Conservation (phyloP, 2,113 vertebrate genomes). For the Tetrao urogallus region DNA sequence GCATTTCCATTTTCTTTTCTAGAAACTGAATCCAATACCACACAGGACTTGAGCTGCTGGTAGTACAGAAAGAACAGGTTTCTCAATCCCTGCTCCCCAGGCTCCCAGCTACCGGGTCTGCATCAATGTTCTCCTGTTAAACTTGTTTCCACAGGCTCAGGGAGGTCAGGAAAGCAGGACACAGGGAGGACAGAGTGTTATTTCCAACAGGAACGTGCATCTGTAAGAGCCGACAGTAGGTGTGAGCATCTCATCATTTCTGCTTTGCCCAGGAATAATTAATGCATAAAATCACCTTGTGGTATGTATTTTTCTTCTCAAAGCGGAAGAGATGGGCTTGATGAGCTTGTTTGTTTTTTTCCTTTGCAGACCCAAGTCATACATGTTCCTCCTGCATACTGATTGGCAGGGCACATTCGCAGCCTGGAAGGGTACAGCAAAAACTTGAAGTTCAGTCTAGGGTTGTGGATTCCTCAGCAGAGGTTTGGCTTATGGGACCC, state of each 20-base stretch:
- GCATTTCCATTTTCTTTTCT: neutral
- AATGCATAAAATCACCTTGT: neutral
- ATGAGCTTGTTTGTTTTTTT: neutral
- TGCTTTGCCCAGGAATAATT: neutral
- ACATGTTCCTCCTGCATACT: neutral
- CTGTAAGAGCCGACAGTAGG: neutral
- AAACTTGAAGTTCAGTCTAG: neutral
- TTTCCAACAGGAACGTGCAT: neutral
- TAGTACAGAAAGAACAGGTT: neutral
- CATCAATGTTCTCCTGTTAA: neutral
- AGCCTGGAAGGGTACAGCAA: neutral
- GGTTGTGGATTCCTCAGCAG: neutral
- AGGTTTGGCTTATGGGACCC: neutral
- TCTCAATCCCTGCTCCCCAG: neutral
- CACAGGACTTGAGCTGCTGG: neutral
- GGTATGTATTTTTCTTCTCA: neutral
- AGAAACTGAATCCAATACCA: neutral
- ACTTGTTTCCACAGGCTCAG: neutral
- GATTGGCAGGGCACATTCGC: neutral
- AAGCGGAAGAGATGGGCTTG: neutral
- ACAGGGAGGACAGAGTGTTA: fast-evolving
- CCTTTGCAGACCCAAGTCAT: neutral
- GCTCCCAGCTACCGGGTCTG: neutral
- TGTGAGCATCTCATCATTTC: neutral
- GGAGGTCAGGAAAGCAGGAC: neutral